phyloP scores from a whole-genome alignment of 2,888 invertebrate species.

The Hypsopygia costalis region DNA sequence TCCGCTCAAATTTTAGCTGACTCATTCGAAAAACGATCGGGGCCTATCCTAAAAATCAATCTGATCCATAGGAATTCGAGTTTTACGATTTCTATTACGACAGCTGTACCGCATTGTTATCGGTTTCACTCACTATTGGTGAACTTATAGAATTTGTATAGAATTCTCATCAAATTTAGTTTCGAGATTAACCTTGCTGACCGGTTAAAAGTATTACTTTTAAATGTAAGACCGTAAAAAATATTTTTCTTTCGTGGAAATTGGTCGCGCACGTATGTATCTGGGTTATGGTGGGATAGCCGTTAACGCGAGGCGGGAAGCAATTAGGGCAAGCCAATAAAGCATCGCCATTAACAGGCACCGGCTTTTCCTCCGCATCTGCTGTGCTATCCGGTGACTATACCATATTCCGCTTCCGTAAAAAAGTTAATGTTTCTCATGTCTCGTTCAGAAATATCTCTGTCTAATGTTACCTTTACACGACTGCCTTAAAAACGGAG shows the following conservation, averaged over 20 bases:
- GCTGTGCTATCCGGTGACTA: constrained; percentile 21
- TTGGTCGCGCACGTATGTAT: constrained; percentile 33
- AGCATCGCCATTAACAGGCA: constrained; percentile 52
- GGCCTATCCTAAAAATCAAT: no score
- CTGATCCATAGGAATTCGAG: no score
- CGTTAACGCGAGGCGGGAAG: constrained; percentile 58
- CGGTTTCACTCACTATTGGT: no score
- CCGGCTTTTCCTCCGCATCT: constrained; percentile 43
- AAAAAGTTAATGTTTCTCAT: constrained; percentile 2
- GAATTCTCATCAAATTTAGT: no score
- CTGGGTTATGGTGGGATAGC: constrained; percentile 58
- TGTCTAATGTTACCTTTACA: no score
- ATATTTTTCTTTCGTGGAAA: constrained; percentile 28
- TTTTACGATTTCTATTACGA: no score
- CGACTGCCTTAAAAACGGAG: no score
- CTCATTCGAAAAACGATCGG: background rate
- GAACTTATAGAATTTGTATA: no score
- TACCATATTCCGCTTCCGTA: constrained; percentile 13
- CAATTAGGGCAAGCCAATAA: constrained; percentile 71
- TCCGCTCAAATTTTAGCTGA: background rate
- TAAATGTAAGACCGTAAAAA: constrained; percentile 14
- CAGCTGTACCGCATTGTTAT: no score
- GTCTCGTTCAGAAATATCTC: no score
- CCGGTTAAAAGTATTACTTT: background rate
- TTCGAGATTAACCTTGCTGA: no score